Evolutionary conservation across 2,888 invertebrate species (phyloP).

Genomic region (Plutella xylostella): DNA sequence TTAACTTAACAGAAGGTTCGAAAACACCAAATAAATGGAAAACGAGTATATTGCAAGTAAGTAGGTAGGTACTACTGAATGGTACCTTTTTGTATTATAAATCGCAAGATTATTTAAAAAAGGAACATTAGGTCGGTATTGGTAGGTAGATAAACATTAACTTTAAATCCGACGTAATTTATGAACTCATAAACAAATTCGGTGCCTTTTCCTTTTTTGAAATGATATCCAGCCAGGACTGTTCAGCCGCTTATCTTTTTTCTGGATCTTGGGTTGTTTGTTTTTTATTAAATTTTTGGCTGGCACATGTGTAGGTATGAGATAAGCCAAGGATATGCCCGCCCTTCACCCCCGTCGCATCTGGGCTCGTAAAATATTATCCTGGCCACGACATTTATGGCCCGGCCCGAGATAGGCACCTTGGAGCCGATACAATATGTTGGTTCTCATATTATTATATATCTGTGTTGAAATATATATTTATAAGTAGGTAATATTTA

Average conservation of each 20-base stretch:
- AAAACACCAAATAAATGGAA: no score
- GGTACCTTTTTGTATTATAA: no score
- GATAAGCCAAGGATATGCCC: constrained; percentile 46
- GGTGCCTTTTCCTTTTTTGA: constrained; percentile 24
- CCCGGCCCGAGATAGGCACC: constrained; percentile 53
- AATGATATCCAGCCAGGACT: constrained; percentile 35
- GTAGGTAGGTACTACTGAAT: no score
- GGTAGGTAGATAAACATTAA: no score
- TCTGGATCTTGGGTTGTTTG: constrained; percentile 35
- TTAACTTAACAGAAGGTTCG: not conserved
- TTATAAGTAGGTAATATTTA: no score
- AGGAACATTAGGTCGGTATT: not conserved
- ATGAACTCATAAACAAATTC: constrained; percentile 4
- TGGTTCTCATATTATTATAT: no score
- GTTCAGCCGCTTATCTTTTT: constrained; percentile 41
- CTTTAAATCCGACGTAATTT: constrained; percentile 1
- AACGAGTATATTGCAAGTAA: no score
- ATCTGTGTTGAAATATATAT: no score
- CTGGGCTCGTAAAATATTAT: constrained; percentile 65
- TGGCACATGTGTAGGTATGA: constrained; percentile 55
- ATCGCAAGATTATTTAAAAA: no score
- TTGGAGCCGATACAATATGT: no score
- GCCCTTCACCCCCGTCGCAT: constrained; percentile 37
- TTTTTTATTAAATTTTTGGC: constrained; percentile 54
- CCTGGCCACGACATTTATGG: constrained; percentile 61